Evolutionary conservation across 2,797 vertebrate genomes (phyloP), one percentile per base, ranked within the genome.

Genomic region (Parauchenoglanis punctatus): DNA sequence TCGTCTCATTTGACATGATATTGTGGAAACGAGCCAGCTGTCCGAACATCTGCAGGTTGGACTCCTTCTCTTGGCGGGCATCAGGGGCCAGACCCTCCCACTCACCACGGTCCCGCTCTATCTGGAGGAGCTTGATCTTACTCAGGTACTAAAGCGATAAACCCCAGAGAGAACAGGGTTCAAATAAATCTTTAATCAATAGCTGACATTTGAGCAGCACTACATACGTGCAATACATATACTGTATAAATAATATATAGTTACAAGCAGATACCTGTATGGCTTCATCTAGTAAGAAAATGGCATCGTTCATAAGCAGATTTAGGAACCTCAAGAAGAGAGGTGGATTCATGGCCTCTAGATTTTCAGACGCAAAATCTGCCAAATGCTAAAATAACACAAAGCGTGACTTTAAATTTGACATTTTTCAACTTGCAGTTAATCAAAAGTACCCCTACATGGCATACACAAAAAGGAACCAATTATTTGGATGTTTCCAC

Each of bases 1-100:
- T 99, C 83, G 99, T 99, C 93, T 99, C 99, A 0, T 99, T 99
- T 77, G 99, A 99, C 98, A 99, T 99, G 92, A 99, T 99, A 93
- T 99, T 99, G 94, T 99, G 99, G 94, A 99, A 99, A 87, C 99
- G 97, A 0, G 97, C 98, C 91, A 99, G 94, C 95, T 99, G 98
- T 80, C 98, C 98, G 76, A 99, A 97, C 98, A 98, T 98, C 94
- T 99, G 98, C 85, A 99, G 95, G 91, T 97, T 98, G 0, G 98
- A 97, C 89, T 99, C 98, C 90, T 98, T 99, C 92, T 99, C 99
- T 0, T 97, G 95, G 56, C 97, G 96, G 81, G 96, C 97, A 88
- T 99, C 99, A 0, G 96, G 95, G 4, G 96, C 94, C 89, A 99
- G 94, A 78, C 88, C 93, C 59, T 99, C 98, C 98, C 98, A 99